These are phyloP conservation scores for Hanleya hanleyi DNA, from an alignment of 2,888 invertebrate species.

Conservation along the genomic window DNA sequence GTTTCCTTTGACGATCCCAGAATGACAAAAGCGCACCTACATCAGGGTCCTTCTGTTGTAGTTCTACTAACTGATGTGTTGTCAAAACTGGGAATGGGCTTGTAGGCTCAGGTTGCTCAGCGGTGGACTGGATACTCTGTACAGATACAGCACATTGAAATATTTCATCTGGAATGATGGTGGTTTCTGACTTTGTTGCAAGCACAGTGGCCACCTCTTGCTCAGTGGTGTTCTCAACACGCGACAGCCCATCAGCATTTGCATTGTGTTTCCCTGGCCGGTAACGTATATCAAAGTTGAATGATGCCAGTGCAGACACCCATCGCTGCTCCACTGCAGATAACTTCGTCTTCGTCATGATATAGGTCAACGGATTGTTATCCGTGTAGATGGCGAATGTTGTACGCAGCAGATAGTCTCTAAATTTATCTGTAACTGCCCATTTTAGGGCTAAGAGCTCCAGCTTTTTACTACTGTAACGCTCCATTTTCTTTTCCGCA, in stretches of 20 bases:
- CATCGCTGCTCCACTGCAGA: background rate
- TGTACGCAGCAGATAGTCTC: conserved; percentile 9
- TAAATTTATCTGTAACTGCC: conserved; percentile 13
- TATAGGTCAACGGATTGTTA: conserved; percentile 6
- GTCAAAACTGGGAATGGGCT: background rate
- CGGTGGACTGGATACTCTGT: too few species aligned
- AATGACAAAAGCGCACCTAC: background rate
- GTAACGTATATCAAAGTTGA: conserved; percentile 1
- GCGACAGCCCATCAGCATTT: background rate
- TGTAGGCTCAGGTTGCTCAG: background rate
- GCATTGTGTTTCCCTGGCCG: conserved; percentile 1
- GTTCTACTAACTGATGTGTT: background rate
- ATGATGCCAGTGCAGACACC: background rate
- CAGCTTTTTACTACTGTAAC: conserved; percentile 28
- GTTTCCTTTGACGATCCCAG: background rate
- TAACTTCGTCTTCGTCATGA: background rate
- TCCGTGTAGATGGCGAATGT: conserved; percentile 6
- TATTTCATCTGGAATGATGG: background rate
- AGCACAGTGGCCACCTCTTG: background rate
- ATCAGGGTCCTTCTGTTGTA: background rate
- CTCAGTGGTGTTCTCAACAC: background rate
- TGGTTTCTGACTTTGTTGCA: background rate
- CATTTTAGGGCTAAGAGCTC: conserved; percentile 26
- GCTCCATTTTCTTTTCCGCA: conserved; percentile 4
- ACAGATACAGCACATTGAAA: too few species aligned